Conservation (phyloP, 2,888 invertebrate genomes). For the Germaria angustata region DNA sequence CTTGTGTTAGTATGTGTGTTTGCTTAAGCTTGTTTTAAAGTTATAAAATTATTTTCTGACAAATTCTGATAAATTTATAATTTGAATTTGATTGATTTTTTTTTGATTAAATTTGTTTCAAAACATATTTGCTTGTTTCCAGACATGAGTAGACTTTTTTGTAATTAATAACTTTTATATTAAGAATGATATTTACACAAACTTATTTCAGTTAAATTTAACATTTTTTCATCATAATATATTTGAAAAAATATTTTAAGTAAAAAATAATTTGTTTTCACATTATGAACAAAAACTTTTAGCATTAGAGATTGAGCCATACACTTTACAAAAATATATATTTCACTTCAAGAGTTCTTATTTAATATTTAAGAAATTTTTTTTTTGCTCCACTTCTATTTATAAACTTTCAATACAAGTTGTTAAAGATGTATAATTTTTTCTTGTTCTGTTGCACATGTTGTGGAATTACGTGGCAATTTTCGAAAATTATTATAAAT, state of each 20-base stretch:
- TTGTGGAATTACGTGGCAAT: conserved; percentile 48
- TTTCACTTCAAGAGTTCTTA: too few relatives aligned
- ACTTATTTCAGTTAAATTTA: too few relatives aligned
- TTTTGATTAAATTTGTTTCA: neutral
- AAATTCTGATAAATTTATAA: too few relatives aligned
- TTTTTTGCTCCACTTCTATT: neutral
- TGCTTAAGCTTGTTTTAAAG: neutral
- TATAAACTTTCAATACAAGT: neutral
- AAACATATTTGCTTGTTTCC: neutral
- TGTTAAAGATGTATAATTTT: neutral
- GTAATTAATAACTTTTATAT: too few relatives aligned
- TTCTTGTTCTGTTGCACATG: neutral
- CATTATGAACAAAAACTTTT: neutral
- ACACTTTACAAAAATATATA: too few relatives aligned
- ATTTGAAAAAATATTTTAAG: neutral
- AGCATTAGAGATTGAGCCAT: too few relatives aligned
- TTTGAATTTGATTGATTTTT: too few relatives aligned
- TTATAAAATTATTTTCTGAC: neutral
- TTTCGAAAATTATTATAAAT: conserved; percentile 37
- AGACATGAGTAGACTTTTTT: too few relatives aligned
- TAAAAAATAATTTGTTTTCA: too few relatives aligned
- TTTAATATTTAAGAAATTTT: neutral
- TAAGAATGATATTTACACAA: too few relatives aligned
- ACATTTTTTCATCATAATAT: too few relatives aligned
- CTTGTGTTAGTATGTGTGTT: neutral